Evolutionary conservation across 2,888 invertebrate genomes (phyloP), one percentile per base, ranked within the genome.

Genomic region (Tachystola acroxantha): DNA sequence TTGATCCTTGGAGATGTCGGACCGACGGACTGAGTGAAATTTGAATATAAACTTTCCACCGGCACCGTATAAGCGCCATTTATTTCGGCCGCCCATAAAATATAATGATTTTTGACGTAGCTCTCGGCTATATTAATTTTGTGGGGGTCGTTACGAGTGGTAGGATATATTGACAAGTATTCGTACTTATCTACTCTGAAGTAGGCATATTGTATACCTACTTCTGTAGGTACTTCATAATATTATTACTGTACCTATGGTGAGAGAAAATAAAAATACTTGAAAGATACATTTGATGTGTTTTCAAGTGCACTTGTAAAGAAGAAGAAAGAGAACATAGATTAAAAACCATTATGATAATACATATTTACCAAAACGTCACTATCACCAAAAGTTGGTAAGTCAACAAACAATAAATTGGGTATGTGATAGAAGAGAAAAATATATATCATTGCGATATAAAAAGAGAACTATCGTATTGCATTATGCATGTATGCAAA

Each of bases 31-130:
- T 71, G 72, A 69, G 66, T 71, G 65, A 76, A 81, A 85, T 86
- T 85, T 85, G 82, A 86, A 86, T 85, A 81, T 81, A 85, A 85
- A 85, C 81, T 84, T 84, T 74, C 71, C 67, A 59, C 64, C 62
- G 62, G 64, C 52, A 64, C 67, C 74, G 72, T 81, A 77, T 79
- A 82, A 76, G 82, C 78, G 76, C 68, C 85, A 85, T 84, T 85
- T 84, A 82, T 81, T 86, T 77, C 64, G 72, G 68, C 74, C 81
- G 71, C 64, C 57, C 77, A 79, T 85, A 85, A 85, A 86, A 82
- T 85, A 80, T 85, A 82, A 85, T 84, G 82, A 81, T 85, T 86
- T 86, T 81, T 84, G 84, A 80, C 80, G 75, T 66, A 70, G 73
- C 75, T 68, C 66, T 64, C 62, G 65, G 74, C 71, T 64, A 69